Evolutionary conservation across 2,888 invertebrate genomes (phyloP), one percentile per base, ranked within the genome.

Genomic region (Augochlorella aurata): DNA sequence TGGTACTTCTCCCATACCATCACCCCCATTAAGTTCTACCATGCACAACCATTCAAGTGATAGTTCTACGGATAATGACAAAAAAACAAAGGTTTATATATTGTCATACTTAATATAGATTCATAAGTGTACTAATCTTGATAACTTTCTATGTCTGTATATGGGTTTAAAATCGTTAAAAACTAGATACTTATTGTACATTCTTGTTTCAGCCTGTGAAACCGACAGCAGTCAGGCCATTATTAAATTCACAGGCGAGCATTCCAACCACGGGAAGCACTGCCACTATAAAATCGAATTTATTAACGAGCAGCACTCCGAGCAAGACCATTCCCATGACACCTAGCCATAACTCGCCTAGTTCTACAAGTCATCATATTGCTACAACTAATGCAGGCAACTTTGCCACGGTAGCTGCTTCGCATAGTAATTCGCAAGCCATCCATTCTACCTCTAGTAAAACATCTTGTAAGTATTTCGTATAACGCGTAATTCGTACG

Each of bases 31-130:
- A 79, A 93, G 93, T 92, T 91, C 94, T 85, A 92, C 94, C 81
- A 94, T 95, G 90, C 96, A 96, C 94, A 97, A 97, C 94, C 97
- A 97, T 95, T 97, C 97, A 93, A 96, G 96, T 94, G 97, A 97
- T 93, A 95, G 95, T 94, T 96, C 97, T 85, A 95, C 96, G 92
- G 96, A 96, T 86, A 95, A 95, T 89, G 96, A 96, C 92, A 96
- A 96, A 94, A 96, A 96, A 94, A 95, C 94, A 81, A 95, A 94
- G 93, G 94, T 94, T 77, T 90, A 90, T 85, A 90, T 21, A 16
- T 4, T 7, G 92, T 90, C 83, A 21, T 45, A 50, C 7, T 49
- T 50, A 8, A 47, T 16, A 24, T 24, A 47, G 47, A 16, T 61
- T 29, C 9, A 45, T 12, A 16, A 12, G 44, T 24, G 61, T 29